Evolutionary conservation across 2,888 invertebrate species (phyloP), one percentile per base, ranked within the genome.

Genomic region (Actias luna): DNA sequence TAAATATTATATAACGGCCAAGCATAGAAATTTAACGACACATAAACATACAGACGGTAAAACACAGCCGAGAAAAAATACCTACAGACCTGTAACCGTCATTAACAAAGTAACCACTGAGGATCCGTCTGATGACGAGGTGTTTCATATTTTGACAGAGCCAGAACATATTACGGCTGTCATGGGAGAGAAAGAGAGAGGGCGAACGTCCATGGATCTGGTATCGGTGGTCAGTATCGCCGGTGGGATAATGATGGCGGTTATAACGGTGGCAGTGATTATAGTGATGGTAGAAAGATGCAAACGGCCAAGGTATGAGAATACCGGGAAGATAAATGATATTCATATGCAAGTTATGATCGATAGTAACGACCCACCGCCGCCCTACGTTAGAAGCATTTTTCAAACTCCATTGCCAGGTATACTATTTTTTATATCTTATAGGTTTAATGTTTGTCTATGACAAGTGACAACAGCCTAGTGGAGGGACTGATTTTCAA

Each of bases 361-460:
- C 55, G 90, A 89, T 68, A 87, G 87, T 59, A 85, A 87, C 68
- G 87, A 92, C 67, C 78, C 83, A 0, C 90, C 92, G 2, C 89
- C 93, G n/a, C 93, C 93, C 1, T 93, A 93, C 68, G 90, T 93
- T 0, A 88, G 93, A 64, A 94, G 93, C 71, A 93, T 93, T 60
- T 94, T 94, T 65, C 93, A 94, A 70, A 91, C 93, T 29, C 94
- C 94, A 5, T 78, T 94, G 65, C 94, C 94, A 79, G 94, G 94
- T 94, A 82, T 78, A 70, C 64, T 36, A 10, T 31, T 35, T 22
- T 50, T 2, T 2, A 42, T n/a, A 18, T 42, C 42, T n/a, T n/a
- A n/a, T n/a, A n/a, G n/a, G n/a, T n/a, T n/a, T n/a, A n/a, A n/a
- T n/a, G n/a, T n/a, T n/a, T n/a, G n/a, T n/a, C n/a, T n/a, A n/a